phyloP scores from a whole-genome alignment of 2,888 invertebrate species.

The Subacronicta megacephala region DNA sequence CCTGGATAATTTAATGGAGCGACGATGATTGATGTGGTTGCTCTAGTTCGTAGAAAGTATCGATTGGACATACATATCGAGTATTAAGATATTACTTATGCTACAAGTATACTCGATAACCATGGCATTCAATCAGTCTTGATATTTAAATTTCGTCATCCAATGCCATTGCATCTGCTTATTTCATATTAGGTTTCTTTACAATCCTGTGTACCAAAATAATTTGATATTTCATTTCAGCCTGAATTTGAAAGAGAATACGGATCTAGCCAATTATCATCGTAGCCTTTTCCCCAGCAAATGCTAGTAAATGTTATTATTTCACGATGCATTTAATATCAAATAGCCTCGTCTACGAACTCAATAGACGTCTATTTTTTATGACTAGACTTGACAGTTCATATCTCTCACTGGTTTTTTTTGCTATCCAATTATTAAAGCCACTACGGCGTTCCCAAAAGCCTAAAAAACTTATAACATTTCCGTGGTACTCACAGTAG shows the following conservation, averaged over 20 bases:
- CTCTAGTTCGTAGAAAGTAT: constrained; percentile 27
- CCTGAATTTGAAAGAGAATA: neutral
- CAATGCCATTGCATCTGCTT: constrained; percentile 6
- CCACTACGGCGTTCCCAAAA: constrained; percentile 12
- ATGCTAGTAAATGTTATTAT: no score
- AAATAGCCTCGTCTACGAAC: no score
- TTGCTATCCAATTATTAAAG: constrained; percentile 24
- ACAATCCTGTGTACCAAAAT: neutral
- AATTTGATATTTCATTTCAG: no score
- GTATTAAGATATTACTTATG: constrained; percentile 8
- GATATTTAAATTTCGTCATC: constrained; percentile 17
- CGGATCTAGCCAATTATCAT: neutral
- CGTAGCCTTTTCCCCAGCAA: no score
- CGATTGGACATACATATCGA: constrained; percentile 32
- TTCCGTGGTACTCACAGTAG: constrained; percentile 55
- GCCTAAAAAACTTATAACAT: constrained; percentile 32
- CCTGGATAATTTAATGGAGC: constrained; percentile 41
- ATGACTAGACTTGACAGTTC: no score
- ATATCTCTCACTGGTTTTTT: neutral
- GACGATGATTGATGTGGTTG: constrained; percentile 41
- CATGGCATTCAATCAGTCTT: constrained; percentile 26
- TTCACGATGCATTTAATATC: no score
- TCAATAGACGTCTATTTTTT: no score
- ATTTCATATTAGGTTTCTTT: constrained; percentile 1
- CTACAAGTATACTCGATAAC: constrained; percentile 1